Evolutionary conservation across 2,888 invertebrate genomes (phyloP).

Genomic region (Nasonovia ribisnigri): DNA sequence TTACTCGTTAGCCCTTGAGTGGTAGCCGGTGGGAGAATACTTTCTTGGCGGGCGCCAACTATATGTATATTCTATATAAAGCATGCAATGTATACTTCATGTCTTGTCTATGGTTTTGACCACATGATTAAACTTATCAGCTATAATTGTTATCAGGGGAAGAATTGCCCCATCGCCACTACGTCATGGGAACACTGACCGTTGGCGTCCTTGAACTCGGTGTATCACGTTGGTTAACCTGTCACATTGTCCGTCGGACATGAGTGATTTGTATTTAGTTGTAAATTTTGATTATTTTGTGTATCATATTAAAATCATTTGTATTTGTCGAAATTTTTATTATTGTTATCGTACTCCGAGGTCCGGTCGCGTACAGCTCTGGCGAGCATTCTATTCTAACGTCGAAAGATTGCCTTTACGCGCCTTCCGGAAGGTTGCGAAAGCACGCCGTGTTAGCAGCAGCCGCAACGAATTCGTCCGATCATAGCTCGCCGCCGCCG

Average conservation of each 20-base stretch:
- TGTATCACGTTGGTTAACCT: constrained; percentile 52
- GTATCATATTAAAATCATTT: constrained; percentile 14
- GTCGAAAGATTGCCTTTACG: not conserved
- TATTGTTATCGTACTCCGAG: not conserved
- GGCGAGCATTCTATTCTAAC: not conserved
- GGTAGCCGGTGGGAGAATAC: too few species aligned
- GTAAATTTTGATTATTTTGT: constrained; percentile 64
- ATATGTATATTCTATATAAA: too few species aligned
- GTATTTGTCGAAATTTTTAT: not conserved
- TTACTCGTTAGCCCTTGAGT: too few species aligned
- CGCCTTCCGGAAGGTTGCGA: not conserved
- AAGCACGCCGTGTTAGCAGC: not conserved
- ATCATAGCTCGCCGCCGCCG: not conserved
- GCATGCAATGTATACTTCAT: too few species aligned
- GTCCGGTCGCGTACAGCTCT: not conserved
- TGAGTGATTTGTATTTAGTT: constrained; percentile 59
- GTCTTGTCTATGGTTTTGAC: too few species aligned
- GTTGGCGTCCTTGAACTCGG: constrained; percentile 61
- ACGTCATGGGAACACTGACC: constrained; percentile 47
- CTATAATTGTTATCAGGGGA: not conserved
- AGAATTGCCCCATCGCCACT: not conserved
- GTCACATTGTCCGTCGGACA: constrained; percentile 61
- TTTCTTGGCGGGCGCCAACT: too few species aligned
- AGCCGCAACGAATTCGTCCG: not conserved
- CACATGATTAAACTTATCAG: not conserved